A percentile compares a stretch with the other conserved stretches of the same genome.
phyloP scores from a whole-genome alignment of 1,140 invertebrate genomes.

The Coptotermes formosanus region DNA sequence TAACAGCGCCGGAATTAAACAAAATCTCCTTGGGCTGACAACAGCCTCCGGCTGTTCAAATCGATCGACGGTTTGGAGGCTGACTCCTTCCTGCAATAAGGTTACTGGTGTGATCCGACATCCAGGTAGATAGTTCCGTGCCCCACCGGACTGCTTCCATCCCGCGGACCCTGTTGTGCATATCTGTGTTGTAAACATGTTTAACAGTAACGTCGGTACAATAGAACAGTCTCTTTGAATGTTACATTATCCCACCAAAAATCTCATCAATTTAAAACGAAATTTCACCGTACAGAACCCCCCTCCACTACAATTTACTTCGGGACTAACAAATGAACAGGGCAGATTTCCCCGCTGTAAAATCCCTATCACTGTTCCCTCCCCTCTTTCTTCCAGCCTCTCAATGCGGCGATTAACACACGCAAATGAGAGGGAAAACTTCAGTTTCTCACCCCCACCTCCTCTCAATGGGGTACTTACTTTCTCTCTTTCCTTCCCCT shows the following conservation, averaged over 20 bases:
- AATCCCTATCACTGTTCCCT: neutral
- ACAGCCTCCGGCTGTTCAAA: too few species aligned
- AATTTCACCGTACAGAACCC: neutral
- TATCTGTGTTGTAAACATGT: too few species aligned
- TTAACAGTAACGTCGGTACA: too few species aligned
- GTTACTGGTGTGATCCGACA: too few species aligned
- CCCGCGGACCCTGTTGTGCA: too few species aligned
- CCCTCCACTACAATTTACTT: neutral
- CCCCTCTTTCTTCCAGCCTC: neutral
- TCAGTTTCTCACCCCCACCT: neutral
- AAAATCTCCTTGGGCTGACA: too few species aligned
- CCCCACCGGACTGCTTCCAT: too few species aligned
- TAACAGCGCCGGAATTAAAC: too few species aligned
- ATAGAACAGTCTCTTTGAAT: neutral
- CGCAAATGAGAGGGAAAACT: neutral
- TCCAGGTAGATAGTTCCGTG: too few species aligned
- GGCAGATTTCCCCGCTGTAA: constrained; percentile 8
- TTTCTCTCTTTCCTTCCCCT: neutral
- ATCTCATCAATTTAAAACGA: constrained; percentile 12
- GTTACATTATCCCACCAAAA: neutral
- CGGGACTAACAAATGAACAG: constrained; percentile 15
- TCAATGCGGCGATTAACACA: constrained; percentile 15
- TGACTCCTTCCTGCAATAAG: too few species aligned
- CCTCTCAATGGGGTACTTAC: neutral
- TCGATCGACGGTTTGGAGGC: too few species aligned